These are phyloP conservation scores for Pipistrellus pygmaeus DNA, from an alignment of 2,797 vertebrate genomes.

Conservation along the genomic window DNA sequence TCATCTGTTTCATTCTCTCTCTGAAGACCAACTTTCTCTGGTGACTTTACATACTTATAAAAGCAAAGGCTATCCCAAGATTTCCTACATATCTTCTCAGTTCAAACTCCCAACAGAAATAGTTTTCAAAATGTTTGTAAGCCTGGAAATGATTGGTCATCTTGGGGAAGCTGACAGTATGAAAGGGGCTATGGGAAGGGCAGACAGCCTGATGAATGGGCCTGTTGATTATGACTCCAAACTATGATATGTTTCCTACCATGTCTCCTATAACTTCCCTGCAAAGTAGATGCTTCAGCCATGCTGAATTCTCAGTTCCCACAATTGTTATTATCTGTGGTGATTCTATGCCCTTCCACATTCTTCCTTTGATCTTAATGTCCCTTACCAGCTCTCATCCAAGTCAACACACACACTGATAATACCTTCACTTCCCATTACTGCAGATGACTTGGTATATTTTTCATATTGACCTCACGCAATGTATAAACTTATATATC, in stretches of 20 bases:
- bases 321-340: not conserved
- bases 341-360: not conserved
- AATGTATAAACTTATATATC: not conserved
- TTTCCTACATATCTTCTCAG: not conserved
- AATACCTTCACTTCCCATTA: not conserved
- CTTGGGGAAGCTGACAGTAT: not conserved
- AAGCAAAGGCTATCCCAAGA: not conserved
- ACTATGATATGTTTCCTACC: not conserved
- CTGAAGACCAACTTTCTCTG: not conserved
- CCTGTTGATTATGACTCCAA: not conserved
- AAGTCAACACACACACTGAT: not conserved
- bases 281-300: not conserved
- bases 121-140: not conserved
- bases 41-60: not conserved
- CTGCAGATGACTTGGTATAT: not conserved
- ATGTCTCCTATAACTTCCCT: not conserved
- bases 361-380: not conserved
- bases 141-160: not conserved
- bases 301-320: not conserved
- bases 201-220: not conserved
- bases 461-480: not conserved
- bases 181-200: not conserved
- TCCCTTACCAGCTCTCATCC: not conserved
- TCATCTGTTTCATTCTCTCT: not conserved
- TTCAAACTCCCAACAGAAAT: not conserved